Evolutionary conservation across 2,797 vertebrate genomes (phyloP), one percentile per base, ranked within the genome.

Genomic region (Mormyrus proboscirostris): DNA sequence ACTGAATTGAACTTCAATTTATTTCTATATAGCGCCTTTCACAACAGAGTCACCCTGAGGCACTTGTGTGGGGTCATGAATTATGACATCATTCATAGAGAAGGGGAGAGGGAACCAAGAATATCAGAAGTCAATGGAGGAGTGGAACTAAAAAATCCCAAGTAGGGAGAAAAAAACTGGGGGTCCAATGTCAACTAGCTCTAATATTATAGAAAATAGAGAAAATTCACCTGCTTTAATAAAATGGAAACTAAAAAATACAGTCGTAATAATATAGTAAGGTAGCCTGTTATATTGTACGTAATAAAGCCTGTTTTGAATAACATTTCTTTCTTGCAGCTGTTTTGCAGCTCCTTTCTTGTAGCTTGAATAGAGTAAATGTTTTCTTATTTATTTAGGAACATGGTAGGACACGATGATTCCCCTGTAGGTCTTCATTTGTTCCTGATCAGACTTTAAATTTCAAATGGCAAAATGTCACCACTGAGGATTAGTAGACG

Each of bases 391-490:
- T 44, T 44, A n/a, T 79, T 79, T 44, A 44, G 14, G 16, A 79
- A 79, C 38, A 44, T 44, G 73, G 73, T 44, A 44, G 16, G 38
- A 79, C 38, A 44, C 16, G 0, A 79, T 44, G 73, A 79, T 79
- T 79, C 38, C 73, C 38, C 73, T 44, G 7, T 8, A 44, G 38
- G 38, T 79, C 73, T 76, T 76, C 33, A 76, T 76, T 76, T 76
- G 73, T 38, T 19, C 33, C 73, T 79, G 73, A 79, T 19, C 14
- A 79, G 73, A 79, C 73, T 44, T 79, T 79, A 79, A 44, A 79
- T 79, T 79, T 44, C 38, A n/a, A 79, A 79, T 79, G 73, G 73
- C 73, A 79, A 79, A 79, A 79, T 79, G 73, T 79, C 73, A 79
- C 73, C 73, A 44, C 73, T 79, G 38, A 79, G 73, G 38, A 41